Evolutionary conservation across 2,888 invertebrate species (phyloP), one percentile per base, ranked within the genome.

Genomic region (Blomia tropicalis): DNA sequence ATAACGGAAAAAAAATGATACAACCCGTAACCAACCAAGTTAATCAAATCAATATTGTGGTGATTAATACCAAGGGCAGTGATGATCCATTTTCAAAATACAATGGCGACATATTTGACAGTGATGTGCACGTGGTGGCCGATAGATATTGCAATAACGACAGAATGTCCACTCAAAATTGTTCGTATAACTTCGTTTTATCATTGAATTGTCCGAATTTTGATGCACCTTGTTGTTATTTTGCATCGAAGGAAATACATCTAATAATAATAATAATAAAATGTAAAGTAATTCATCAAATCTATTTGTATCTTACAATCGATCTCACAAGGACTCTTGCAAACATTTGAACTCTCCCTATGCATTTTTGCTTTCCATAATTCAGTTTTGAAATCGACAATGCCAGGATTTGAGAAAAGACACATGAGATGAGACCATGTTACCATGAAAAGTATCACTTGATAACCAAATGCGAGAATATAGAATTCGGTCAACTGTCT

Each of bases 371-470:
- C 7, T 36, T 11, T 36, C 7, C 7, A 36, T 36, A 36, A 36
- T 36, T 36, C 7, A 11, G 36, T 36, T 17, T 36, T 36, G 17
- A 14, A 27, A 25, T 56, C 56, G 29, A 90, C 85, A 58, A 84
- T 81, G 2, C 89, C 89, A 2, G 90, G 89, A 76, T 90, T 89
- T n/a, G 86, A 85, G 69, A 87, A 79, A 63, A 88, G 87, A 7
- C 89, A 87, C 70, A 85, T 79, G n/a, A 84, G 70, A 73, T 90
- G 89, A 2, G 88, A 80, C 75, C 85, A 79, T 59, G 80, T 76
- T 65, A 87, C 74, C 60, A 89, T 75, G 70, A 87, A 80, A 62
- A 88, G 79, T 14, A 88, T 75, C 0, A 64, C 3, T 36, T 64
- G 64, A 36, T 62, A 64, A 41, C 56, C n/a, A 14, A 29, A 29